These are phyloP conservation scores for Austrofundulus limnaeus DNA, from an alignment of 2,113 vertebrate genomes.

Conservation along the genomic window DNA sequence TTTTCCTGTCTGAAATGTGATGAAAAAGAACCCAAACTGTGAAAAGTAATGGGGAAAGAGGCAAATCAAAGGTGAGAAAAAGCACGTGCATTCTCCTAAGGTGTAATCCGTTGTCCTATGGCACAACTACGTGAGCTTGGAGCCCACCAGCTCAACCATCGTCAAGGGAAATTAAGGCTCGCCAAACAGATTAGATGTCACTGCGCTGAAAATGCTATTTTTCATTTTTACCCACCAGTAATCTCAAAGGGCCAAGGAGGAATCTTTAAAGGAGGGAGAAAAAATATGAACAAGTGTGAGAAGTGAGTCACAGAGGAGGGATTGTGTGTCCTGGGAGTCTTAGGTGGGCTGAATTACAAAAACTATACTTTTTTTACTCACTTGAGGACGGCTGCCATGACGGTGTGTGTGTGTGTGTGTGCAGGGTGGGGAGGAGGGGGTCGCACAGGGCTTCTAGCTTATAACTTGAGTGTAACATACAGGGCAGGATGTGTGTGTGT, in stretches of 20 bases:
- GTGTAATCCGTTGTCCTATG: slow-evolving; percentile 46
- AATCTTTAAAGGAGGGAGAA: slow-evolving; percentile 62
- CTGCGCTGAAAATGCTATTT: slow-evolving; percentile 76
- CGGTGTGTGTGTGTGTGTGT: slow-evolving; percentile 12
- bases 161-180: slow-evolving; percentile 83
- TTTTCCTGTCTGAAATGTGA: background rate
- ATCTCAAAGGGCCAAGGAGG: slow-evolving; percentile 67
- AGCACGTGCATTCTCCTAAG: slow-evolving; percentile 18
- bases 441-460: slow-evolving; percentile 22
- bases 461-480: slow-evolving; percentile 58
- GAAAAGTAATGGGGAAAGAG: background rate
- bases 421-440: slow-evolving; percentile 7
- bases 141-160: slow-evolving; percentile 67
- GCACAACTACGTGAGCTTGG: slow-evolving; percentile 54
- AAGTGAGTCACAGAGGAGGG: slow-evolving; percentile 35
- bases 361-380: slow-evolving; percentile 45
- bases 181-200: slow-evolving; percentile 83
- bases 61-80: slow-evolving; percentile 26
- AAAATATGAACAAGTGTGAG: slow-evolving; percentile 33
- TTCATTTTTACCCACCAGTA: slow-evolving; percentile 77
- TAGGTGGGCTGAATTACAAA: slow-evolving; percentile 61
- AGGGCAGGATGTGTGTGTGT: slow-evolving; percentile 53
- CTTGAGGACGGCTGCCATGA: slow-evolving; percentile 46
- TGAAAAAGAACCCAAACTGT: background rate
- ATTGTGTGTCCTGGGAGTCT: slow-evolving; percentile 63